A percentile compares a stretch with the other conserved stretches of the same genome.
Evolutionary conservation across 2,797 vertebrate species (phyloP).

Genomic region (Erethizon dorsatum): DNA sequence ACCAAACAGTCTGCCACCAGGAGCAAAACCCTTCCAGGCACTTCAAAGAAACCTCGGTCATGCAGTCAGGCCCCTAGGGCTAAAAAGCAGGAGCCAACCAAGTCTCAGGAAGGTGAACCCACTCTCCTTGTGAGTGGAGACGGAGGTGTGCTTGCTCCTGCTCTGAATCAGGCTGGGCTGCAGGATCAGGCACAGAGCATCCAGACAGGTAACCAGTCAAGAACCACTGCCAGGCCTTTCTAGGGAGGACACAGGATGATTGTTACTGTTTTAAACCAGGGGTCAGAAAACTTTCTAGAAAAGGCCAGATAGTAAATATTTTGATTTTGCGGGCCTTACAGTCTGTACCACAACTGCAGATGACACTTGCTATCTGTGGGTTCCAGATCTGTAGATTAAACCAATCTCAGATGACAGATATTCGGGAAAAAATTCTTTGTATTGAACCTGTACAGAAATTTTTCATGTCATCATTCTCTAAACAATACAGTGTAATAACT

Average conservation of each 20-base stretch:
- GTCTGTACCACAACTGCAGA: neutral
- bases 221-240: neutral
- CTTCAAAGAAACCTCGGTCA: constrained; percentile 76
- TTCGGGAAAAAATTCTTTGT: neutral
- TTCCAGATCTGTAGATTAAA: neutral
- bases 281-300: constrained; percentile 15
- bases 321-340: neutral
- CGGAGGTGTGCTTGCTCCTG: constrained; percentile 45
- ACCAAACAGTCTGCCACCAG: constrained; percentile 73
- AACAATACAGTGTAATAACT: neutral
- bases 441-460: neutral
- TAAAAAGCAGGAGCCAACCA: constrained; percentile 25
- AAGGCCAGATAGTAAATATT: neutral
- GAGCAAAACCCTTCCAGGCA: constrained; percentile 75
- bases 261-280: neutral
- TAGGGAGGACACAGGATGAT: constrained; percentile 9
- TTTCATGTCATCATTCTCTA: neutral
- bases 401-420: neutral
- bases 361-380: neutral
- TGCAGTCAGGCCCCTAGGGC: neutral
- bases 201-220: constrained; percentile 84
- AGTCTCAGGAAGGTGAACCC: constrained; percentile 55
- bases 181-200: constrained; percentile 65
- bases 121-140: constrained; percentile 45
- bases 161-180: constrained; percentile 42